phyloP scores from a whole-genome alignment of 2,113 vertebrate species.

The Oncorhynchus keta region DNA sequence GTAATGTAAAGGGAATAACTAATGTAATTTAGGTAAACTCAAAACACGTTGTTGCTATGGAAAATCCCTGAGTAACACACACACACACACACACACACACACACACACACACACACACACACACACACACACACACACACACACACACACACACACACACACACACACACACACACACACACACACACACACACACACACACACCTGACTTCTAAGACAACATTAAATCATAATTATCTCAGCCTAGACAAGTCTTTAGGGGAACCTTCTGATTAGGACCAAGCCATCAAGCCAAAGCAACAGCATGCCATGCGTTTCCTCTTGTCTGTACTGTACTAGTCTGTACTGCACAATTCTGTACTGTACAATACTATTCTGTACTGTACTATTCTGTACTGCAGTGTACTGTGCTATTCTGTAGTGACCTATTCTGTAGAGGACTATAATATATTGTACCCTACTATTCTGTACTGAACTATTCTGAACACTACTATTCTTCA shows the following conservation, averaged over 20 bases:
- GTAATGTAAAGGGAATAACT: conserved; percentile 24
- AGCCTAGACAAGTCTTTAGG: conserved; percentile 42
- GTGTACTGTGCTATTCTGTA: no score
- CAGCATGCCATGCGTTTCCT: conserved; percentile 28
- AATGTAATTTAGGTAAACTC: neutral
- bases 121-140: neutral
- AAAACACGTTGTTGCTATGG: neutral
- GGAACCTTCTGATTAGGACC: conserved; percentile 29
- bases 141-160: neutral
- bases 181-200: no score
- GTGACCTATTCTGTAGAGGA: no score
- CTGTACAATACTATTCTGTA: conserved; percentile 3
- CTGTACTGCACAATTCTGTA: conserved; percentile 17
- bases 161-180: no score
- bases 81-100: conserved; percentile 8
- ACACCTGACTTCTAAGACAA: no score
- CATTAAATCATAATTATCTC: conserved; percentile 18
- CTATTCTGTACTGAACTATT: no score
- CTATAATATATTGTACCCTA: no score
- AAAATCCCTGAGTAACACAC: neutral
- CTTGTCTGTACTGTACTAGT: conserved; percentile 36
- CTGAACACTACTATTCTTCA: no score
- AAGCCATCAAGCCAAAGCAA: conserved; percentile 30
- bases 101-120: neutral
- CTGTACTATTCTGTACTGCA: no score